These are phyloP conservation scores for Brachionus asplanchnoidis DNA, from an alignment of 1,140 invertebrate genomes.

Conservation along the genomic window DNA sequence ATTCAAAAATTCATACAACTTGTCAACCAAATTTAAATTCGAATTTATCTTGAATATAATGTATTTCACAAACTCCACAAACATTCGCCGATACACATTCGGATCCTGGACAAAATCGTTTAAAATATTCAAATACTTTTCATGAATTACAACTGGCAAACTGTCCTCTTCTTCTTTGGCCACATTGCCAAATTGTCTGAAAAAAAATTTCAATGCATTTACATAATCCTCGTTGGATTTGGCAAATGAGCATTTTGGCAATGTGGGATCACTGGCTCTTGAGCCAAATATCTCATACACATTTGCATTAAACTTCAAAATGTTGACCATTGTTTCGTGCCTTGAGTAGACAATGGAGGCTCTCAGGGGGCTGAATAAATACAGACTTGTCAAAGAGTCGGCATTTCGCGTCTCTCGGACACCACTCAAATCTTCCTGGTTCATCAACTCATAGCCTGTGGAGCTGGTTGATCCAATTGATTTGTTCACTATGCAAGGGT, in stretches of 20 bases:
- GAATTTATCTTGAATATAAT: slow-evolving; percentile 32
- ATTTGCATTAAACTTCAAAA: slow-evolving; percentile 36
- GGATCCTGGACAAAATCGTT: slow-evolving; percentile 10
- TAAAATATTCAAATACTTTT: slow-evolving; percentile 13
- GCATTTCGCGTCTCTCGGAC: background rate
- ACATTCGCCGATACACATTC: slow-evolving; percentile 32
- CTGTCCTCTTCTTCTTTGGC: background rate
- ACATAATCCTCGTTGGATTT: slow-evolving; percentile 31
- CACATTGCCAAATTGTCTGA: slow-evolving; percentile 4
- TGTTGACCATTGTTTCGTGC: background rate
- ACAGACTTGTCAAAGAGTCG: slow-evolving; percentile 24
- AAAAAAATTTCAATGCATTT: slow-evolving; percentile 35
- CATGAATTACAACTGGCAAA: background rate
- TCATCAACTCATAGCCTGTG: background rate
- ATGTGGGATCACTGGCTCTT: background rate
- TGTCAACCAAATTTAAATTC: background rate
- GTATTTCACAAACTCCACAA: slow-evolving; percentile 23
- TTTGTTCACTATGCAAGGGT: slow-evolving; percentile 12
- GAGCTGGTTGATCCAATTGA: background rate
- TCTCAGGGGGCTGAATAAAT: slow-evolving; percentile 31
- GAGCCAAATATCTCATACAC: slow-evolving; percentile 33
- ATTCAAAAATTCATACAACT: slow-evolving; percentile 10
- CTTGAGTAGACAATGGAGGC: slow-evolving; percentile 38
- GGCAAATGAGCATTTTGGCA: background rate
- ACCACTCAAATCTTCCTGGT: background rate